Conservation (phyloP, 2,797 vertebrate genomes). For the Petrocephalus schoutedeni region DNA sequence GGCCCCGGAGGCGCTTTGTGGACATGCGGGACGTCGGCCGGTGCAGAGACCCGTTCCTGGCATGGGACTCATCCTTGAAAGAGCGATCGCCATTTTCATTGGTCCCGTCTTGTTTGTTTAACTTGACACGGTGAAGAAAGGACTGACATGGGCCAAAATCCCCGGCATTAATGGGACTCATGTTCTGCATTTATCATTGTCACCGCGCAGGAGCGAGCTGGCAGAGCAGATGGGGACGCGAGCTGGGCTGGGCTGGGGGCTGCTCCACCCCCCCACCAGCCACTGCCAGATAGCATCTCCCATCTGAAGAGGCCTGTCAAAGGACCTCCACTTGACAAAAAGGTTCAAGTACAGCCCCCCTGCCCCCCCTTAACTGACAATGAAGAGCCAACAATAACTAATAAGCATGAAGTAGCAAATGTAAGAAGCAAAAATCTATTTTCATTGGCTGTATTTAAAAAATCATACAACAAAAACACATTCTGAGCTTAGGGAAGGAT, state of each 20-base stretch:
- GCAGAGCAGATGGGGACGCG: slow-evolving; percentile 47
- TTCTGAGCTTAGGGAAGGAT: neutral
- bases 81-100: slow-evolving; percentile 90
- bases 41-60: slow-evolving; percentile 62
- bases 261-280: neutral
- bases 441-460: neutral
- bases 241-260: neutral
- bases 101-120: slow-evolving; percentile 98
- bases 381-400: neutral
- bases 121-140: slow-evolving; percentile 97
- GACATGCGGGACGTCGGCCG: slow-evolving; percentile 18
- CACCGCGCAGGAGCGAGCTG: slow-evolving; percentile 64
- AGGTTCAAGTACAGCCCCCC: neutral
- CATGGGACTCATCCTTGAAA: slow-evolving; percentile 80
- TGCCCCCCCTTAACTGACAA: neutral
- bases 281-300: neutral
- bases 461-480: neutral
- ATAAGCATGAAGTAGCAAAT: neutral
- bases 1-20: neutral
- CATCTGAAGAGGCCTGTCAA: neutral
- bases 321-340: neutral
- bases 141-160: slow-evolving; percentile 93
- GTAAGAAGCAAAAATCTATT: neutral
- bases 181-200: slow-evolving; percentile 98
- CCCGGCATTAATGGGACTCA: slow-evolving; percentile 94